Conservation (phyloP, 2,888 invertebrate species). For the Adineta ricciae region DNA sequence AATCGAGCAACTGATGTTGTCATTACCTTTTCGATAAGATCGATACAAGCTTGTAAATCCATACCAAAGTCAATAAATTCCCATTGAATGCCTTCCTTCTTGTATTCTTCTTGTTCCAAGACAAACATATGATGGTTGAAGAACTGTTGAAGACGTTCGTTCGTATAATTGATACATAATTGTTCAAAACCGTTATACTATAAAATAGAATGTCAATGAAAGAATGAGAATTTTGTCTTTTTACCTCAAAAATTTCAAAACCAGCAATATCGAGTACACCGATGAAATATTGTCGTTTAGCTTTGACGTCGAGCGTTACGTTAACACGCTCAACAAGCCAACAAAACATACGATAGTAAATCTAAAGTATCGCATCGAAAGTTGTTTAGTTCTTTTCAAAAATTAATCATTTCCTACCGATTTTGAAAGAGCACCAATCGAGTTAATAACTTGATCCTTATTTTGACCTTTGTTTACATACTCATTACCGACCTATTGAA, state of each 20-base stretch:
- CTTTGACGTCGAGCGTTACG: constrained; percentile 95
- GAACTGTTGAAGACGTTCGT: constrained; percentile 92
- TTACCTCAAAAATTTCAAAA: constrained; percentile 93
- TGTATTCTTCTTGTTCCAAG: constrained; percentile 90
- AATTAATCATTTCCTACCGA: constrained; percentile 37
- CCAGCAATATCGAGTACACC: constrained; percentile 99
- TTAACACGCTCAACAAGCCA: constrained; percentile 99
- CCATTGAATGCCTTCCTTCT: constrained; percentile 85
- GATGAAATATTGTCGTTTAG: constrained; percentile 95
- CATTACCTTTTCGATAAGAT: constrained; percentile 56
- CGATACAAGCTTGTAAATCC: constrained; percentile 88
- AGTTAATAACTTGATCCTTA: constrained; percentile 61
- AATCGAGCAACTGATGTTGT: too few species aligned
- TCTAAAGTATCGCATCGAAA: constrained; percentile 6
- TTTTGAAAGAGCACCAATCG: constrained; percentile 52
- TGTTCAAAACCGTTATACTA: constrained; percentile 87
- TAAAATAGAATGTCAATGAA: background rate
- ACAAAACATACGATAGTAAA: constrained; percentile 53
- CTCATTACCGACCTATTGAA: constrained; percentile 72
- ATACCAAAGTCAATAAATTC: constrained; percentile 92
- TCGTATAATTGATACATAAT: constrained; percentile 95
- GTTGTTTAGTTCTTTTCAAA: too few species aligned
- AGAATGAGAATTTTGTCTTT: background rate
- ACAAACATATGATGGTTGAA: constrained; percentile 97
- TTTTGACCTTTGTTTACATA: constrained; percentile 98